phyloP scores from a whole-genome alignment of 2,888 invertebrate species.

The Hedya salicella region DNA sequence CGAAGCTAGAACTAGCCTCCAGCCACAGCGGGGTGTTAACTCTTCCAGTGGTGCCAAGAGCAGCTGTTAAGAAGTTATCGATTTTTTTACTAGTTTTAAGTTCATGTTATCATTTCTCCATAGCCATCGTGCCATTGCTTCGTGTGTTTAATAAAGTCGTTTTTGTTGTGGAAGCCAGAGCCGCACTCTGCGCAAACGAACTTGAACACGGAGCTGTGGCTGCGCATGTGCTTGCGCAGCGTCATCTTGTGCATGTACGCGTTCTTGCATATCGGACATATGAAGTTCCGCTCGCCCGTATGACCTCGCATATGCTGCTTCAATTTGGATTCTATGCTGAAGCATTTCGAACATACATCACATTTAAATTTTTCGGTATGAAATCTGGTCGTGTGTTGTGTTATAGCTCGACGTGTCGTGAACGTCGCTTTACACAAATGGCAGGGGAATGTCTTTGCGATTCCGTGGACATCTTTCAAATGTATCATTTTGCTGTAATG shows the following conservation, averaged over 20 bases:
- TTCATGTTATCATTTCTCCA: slow-evolving; percentile 17
- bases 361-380: slow-evolving; percentile 77
- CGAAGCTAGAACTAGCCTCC: no score
- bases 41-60: no score
- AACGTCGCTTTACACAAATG: slow-evolving; percentile 59
- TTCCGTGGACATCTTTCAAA: slow-evolving; percentile 60
- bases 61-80: no score
- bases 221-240: slow-evolving; percentile 71
- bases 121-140: slow-evolving; percentile 50
- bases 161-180: slow-evolving; percentile 51
- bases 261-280: slow-evolving; percentile 73
- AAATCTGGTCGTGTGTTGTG: slow-evolving; percentile 61
- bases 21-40: no score
- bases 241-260: slow-evolving; percentile 72
- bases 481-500: slow-evolving; percentile 64
- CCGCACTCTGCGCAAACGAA: slow-evolving; percentile 55
- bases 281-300: slow-evolving; percentile 70
- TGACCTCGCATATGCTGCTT: slow-evolving; percentile 74
- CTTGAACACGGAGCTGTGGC: slow-evolving; percentile 56
- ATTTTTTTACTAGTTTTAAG: not conserved
- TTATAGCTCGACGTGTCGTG: slow-evolving; percentile 56
- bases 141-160: slow-evolving; percentile 51
- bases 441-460: slow-evolving; percentile 57
- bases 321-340: slow-evolving; percentile 72
- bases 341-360: slow-evolving; percentile 73